phyloP scores from a whole-genome alignment of 2,888 invertebrate genomes.

The Horisme vitalbata region DNA sequence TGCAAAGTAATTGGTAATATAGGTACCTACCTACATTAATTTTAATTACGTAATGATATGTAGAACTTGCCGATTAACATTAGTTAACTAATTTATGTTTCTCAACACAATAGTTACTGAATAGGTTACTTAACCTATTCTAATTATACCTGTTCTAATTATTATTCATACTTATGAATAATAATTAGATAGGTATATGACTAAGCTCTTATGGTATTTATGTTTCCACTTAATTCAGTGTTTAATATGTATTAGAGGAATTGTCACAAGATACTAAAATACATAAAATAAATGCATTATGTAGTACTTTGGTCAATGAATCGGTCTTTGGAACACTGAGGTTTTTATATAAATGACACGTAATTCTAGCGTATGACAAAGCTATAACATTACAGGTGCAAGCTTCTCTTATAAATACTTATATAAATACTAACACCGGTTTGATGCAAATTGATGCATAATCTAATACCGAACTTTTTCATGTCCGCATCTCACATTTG shows the following conservation, averaged over 20 bases:
- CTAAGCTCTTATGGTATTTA: slow-evolving; percentile 14
- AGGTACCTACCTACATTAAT: slow-evolving; percentile 5
- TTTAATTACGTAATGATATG: slow-evolving; percentile 20
- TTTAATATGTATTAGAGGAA: background rate
- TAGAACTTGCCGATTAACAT: slow-evolving; percentile 16
- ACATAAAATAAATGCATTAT: background rate
- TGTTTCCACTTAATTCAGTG: slow-evolving; percentile 1
- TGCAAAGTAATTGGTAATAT: too few relatives aligned
- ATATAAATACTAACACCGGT: slow-evolving; percentile 5
- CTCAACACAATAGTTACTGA: background rate
- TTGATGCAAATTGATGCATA: slow-evolving; percentile 5
- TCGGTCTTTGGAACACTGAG: slow-evolving; percentile 18
- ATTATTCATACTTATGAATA: too few relatives aligned
- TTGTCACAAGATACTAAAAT: background rate
- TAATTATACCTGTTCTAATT: too few relatives aligned
- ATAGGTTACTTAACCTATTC: too few relatives aligned
- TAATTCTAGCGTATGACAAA: slow-evolving; percentile 15
- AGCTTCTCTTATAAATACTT: slow-evolving; percentile 7
- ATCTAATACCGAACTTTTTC: slow-evolving; percentile 5
- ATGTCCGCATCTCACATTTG: slow-evolving; percentile 6
- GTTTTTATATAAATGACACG: slow-evolving; percentile 9
- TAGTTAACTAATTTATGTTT: slow-evolving; percentile 2
- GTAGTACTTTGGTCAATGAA: slow-evolving; percentile 15
- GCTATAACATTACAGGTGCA: slow-evolving; percentile 6
- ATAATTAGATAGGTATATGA: slow-evolving; percentile 1